These are phyloP conservation scores for Podiceps cristatus DNA, from an alignment of 2,113 vertebrate species.

Conservation along the genomic window DNA sequence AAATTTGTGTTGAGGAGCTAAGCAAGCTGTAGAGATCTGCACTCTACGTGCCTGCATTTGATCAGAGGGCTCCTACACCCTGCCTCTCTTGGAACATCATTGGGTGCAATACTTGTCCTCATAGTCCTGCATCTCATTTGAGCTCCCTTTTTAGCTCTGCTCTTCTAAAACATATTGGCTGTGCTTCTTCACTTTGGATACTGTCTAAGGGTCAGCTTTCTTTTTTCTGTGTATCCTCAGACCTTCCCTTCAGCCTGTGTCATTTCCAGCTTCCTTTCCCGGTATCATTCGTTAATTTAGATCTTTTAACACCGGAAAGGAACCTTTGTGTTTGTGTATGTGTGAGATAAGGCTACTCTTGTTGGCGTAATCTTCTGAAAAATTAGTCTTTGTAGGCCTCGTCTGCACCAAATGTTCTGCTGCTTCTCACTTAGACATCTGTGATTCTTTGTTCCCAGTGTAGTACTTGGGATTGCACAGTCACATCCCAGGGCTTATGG, in stretches of 20 bases:
- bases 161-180: neutral
- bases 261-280: neutral
- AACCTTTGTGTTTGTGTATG: neutral
- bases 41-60: rapidly evolving
- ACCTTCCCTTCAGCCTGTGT: neutral
- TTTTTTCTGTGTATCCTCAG: neutral
- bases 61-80: neutral
- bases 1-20: neutral
- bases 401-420: constrained; percentile 19
- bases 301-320: neutral
- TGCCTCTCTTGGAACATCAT: rapidly evolving
- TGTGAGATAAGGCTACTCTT: neutral
- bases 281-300: neutral
- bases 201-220: neutral
- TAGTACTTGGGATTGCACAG: constrained; percentile 27
- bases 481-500: neutral
- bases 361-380: constrained; percentile 42
- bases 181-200: neutral
- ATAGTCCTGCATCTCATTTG: neutral
- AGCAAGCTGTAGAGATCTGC: neutral
- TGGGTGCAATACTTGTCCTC: neutral
- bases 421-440: neutral
- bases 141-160: neutral
- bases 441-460: constrained; percentile 33
- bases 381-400: constrained; percentile 42